Base-by-base conservation (phyloP, 2,797 vertebrate genomes). In the Delichon dasypus region DNA sequence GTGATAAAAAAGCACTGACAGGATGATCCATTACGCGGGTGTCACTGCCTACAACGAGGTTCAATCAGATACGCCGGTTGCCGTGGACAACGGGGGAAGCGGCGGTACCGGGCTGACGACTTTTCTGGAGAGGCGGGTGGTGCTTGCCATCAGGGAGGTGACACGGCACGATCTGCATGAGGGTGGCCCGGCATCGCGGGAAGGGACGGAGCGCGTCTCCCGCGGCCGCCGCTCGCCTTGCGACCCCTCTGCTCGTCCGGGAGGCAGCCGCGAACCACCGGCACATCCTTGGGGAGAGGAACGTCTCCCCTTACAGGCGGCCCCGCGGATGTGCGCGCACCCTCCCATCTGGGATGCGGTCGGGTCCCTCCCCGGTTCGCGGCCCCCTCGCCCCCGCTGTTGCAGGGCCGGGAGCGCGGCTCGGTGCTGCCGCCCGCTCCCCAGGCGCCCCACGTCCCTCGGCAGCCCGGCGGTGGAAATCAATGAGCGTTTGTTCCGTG, bases 11-110 rank as follows among this genome's bases (percentile, higher is more conserved):
- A 95, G 89, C 93, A 74, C 81, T 96, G 95, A 95, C 95, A 96
- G 94, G 81, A 95, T 95, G 95, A 96, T 96, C 94, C 95, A 95
- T 96, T 95, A 96, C 91, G 95, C 94, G 94, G 85, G 93, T 96
- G 95, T 96, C 95, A 94, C 91, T 88, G 93, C 95, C 94, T 94
- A 92, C 95, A 94, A 90, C 95, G 91, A 93, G 95, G 94, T 96
- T 96, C 95, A 94, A 91, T 95, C 95, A 95, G 95, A 95, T 96
- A 94, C 78, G 94, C 91, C 91, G 95, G 94, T 96, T 96, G 95
- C 94, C 87, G 94, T 89, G 95, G 95, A 96, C 95, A 94, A 95
- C 94, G 58, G 61, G 84, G 91, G 89, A 95, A 95, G 93, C 93
- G 81, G 93, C 81, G 77, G 94, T 94, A 95, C 94, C 71, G 93